Evolutionary conservation across 2,888 invertebrate genomes (phyloP), one percentile per base, ranked within the genome.

Genomic region (Dysmachus trigonus): DNA sequence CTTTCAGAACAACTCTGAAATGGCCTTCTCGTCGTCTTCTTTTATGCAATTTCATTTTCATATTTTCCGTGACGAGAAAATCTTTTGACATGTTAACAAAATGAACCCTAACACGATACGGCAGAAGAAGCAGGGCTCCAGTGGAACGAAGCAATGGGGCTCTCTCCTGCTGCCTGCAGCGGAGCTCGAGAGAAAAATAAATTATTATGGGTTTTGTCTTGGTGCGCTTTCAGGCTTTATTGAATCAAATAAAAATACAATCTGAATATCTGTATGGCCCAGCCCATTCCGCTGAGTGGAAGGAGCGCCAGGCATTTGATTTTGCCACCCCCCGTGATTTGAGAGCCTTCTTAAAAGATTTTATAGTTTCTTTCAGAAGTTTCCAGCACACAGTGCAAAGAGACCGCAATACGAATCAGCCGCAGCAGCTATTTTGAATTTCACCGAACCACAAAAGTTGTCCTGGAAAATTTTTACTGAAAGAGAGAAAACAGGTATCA

Each of bases 41-140:
- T 82, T 82, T 82, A 82, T 82, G 82, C 82, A 82, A 82, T 82
- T 82, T 82, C 82, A 91, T 91, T 91, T 90, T 89, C 90, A 91
- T 91, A 91, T 91, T 90, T 91, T 90, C 88, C 91, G 90, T 91
- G 91, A 91, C 91, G 90, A 90, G 90, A 88, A 89, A 90, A 88
- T 89, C 88, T 88, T 89, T 89, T 89, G 88, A 88, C 88, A 88
- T 89, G 35, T 71, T 62, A 82, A 62, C 82, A 82, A 71, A 82
- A 82, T 62, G 82, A 82, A 82, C 79, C 47, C 79, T 79, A 79
- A 79, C 79, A 79, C 79, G 79, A 79, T 79, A 79, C 47, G 51
- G 79, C 79, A 47, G 27, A 31, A 79, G 79, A n/a, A 79, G 79
- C 31, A 15, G 51, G 31, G 18, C 30, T 79, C 30, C 27, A 10